Conservation (phyloP, 2,113 vertebrate genomes). For the Nyctibius bracteatus region DNA sequence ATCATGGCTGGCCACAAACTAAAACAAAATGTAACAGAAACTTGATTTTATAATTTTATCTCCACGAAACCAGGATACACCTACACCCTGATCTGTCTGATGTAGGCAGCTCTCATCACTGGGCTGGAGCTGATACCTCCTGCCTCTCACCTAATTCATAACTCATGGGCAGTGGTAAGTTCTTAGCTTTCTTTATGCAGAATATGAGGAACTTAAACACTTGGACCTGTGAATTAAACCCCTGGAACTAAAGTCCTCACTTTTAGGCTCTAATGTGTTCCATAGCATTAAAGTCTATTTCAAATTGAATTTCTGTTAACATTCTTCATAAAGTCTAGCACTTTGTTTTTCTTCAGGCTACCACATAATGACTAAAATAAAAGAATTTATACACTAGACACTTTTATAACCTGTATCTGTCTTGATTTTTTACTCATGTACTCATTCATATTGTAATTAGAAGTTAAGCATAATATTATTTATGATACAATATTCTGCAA, state of each 20-base stretch:
- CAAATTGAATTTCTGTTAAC: background rate
- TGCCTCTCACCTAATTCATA: background rate
- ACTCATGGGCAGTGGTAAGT: background rate
- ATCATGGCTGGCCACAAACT: no score
- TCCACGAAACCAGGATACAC: no score
- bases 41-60: no score
- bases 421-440: background rate
- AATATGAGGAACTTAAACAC: background rate
- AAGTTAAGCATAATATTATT: background rate
- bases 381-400: background rate
- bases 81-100: background rate
- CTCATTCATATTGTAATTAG: background rate
- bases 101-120: background rate
- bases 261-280: background rate
- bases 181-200: background rate
- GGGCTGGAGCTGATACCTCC: background rate
- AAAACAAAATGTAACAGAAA: no score
- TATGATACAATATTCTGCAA: background rate
- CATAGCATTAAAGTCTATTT: background rate
- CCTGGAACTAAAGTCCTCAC: background rate
- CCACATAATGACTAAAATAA: background rate
- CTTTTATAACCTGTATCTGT: background rate
- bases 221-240: background rate
- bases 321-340: background rate
- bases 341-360: background rate